A percentile compares a stretch with the other conserved stretches of the same genome.
These are phyloP conservation scores for Montipora capitata DNA, from an alignment of 92 coral and sea anemone species.

Conservation along the genomic window DNA sequence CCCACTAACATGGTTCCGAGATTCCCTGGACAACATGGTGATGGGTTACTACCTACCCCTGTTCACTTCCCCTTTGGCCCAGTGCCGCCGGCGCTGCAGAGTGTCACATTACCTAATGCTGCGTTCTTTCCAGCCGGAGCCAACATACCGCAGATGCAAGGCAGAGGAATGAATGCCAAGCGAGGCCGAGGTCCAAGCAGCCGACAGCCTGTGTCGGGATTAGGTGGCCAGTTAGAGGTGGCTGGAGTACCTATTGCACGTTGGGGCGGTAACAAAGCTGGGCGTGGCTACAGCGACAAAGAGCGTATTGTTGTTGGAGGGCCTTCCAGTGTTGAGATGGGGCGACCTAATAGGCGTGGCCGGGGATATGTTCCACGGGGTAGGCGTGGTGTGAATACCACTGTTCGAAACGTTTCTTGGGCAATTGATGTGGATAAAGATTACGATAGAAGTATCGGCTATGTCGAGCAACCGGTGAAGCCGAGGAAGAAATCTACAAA, in stretches of 20 bases:
- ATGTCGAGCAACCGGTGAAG: constrained; percentile 64
- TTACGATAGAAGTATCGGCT: constrained; percentile 93
- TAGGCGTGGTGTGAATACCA: constrained; percentile 78
- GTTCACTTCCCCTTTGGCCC: constrained; percentile 82
- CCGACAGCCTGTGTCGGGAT: constrained; percentile 94
- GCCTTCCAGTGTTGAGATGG: constrained; percentile 94
- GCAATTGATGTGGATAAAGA: constrained; percentile 95
- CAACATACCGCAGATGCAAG: constrained; percentile 77
- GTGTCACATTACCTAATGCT: constrained; percentile 75
- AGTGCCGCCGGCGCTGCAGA: constrained; percentile 82
- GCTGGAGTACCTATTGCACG: constrained; percentile 99
- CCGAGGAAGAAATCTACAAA: constrained; percentile 64
- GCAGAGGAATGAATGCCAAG: constrained; percentile 72
- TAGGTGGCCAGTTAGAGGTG: constrained; percentile 98
- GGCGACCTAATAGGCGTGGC: constrained; percentile 67
- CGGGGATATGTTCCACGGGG: constrained; percentile 78
- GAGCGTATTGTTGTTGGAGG: constrained; percentile 97
- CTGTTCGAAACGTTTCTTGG: constrained; percentile 94
- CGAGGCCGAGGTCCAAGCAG: constrained; percentile 95
- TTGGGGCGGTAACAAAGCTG: constrained; percentile 97
- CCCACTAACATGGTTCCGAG: constrained; percentile 70
- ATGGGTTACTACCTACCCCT: constrained; percentile 90
- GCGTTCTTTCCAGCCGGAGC: constrained; percentile 92
- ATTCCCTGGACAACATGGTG: constrained; percentile 76
- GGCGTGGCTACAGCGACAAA: constrained; percentile 95